Base-by-base conservation (phyloP, 2,797 vertebrate species). In the Chrosomus eos region DNA sequence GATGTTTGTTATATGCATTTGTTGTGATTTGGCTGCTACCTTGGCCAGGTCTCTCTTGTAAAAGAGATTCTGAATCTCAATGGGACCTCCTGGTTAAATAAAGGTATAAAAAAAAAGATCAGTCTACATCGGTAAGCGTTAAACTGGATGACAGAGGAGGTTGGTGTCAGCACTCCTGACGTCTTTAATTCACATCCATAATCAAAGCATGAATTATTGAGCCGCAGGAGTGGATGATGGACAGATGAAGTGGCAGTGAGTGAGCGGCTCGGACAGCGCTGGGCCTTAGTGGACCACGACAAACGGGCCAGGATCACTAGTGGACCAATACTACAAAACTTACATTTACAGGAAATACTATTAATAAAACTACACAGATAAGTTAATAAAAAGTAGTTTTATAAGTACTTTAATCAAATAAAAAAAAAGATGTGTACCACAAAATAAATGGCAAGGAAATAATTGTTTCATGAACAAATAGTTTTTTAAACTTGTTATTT, bases 151-250 rank as follows among this genome's bases (percentile, higher is more conserved):
- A 64, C 26, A 3, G 60, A 16, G 26, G 28, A 64, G 58, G 58
- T 3, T 64, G 28, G 28, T 31, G 89, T 92, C 89, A 91, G 75
- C 83, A 72, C 73, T 82, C 86, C 73, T 80, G 45, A 72, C 87
- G 91, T 92, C 85, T 93, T 93, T 91, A 93, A 93, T 94, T 93
- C 89, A 93, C 91, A 85, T 85, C 83, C 84, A 87, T 91, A 93
- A 94, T 93, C 90, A 90, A 83, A 87, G 66, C 88, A 93, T 93
- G 82, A 94, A 94, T 93, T 91, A 94, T 94, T 95, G 88, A 93
- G 74, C 18, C 48, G 19, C 43, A 40, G 6, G 26, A 48, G 76
- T 0, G 16, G 18, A 51, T 85, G 83, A 80, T 38, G 82, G 84
- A 74, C 71, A 58, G 84, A 26, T 11, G 70, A 76, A 60, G 75